Evolutionary conservation across 2,888 invertebrate genomes (phyloP), one percentile per base, ranked within the genome.

Genomic region (Scaptomyza reducta): DNA sequence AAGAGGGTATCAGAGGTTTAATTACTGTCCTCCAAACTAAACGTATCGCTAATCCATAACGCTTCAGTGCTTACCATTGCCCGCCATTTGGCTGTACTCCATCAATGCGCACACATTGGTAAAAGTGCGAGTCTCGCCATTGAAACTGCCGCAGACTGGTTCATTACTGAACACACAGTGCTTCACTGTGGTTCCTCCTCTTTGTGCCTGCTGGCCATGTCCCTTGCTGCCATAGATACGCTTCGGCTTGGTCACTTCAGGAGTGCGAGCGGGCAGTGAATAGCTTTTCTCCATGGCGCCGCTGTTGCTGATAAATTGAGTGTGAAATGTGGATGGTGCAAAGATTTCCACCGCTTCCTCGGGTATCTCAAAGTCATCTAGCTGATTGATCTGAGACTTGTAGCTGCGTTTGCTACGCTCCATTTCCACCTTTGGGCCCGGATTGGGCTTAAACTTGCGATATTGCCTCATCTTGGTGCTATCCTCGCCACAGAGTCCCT

Each of bases 401-500:
- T 66, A 57, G 40, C 77, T 87, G 25, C 87, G 76, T 47, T 82
- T 88, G 35, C 59, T 71, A 38, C 83, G 86, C 29, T 80, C 76
- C 22, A 16, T 44, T 3, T 71, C 54, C 35, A 25, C 45, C n/a
- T 72, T 80, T 7, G 83, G 70, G 57, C 79, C 78, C 13, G 60
- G 38, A 27, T 70, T 69, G 3, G 85, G 74, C 63, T 71, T 74
- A 13, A 46, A 49, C 31, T 74, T 72, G 66, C 69, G 72, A 45
- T 9, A 74, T 41, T 79, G 66, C 74, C 85, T 73, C 86, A 81
- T 75, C 61, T 88, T 78, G 57, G 38, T 79, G 71, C 68, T 82
- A 58, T 90, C 90, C 65, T 90, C 90, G n/a, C 83, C 88, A 35
- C 90, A 90, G 7, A 90, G 63, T 0, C 89, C 89, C 29, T 76